These are phyloP conservation scores for Melanostoma scalare DNA, from an alignment of 2,888 invertebrate genomes.

Conservation along the genomic window DNA sequence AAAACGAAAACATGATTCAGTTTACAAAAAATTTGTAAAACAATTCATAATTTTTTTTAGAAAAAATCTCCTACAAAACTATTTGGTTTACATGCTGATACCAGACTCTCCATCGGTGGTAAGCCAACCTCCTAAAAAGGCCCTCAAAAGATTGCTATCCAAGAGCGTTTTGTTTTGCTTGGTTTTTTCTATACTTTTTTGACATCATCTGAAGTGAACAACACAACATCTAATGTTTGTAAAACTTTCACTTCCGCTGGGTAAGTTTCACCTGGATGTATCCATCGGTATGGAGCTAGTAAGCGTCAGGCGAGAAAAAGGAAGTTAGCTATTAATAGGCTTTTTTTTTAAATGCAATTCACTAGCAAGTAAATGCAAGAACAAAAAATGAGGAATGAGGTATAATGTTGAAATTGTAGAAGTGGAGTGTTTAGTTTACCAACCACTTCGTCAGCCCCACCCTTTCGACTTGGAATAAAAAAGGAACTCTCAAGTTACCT, in stretches of 20 bases:
- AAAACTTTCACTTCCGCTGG: conserved; percentile 56
- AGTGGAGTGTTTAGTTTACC: conserved; percentile 55
- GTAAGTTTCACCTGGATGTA: conserved; percentile 50
- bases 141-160: conserved; percentile 30
- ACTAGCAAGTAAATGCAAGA: conserved; percentile 47
- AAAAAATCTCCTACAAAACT: too few relatives aligned
- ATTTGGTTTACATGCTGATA: background rate
- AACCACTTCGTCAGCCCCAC: conserved; percentile 20
- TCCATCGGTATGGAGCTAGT: background rate
- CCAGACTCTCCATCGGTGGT: background rate
- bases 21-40: too few relatives aligned
- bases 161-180: conserved; percentile 1
- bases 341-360: conserved; percentile 67
- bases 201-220: conserved; percentile 34
- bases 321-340: conserved; percentile 63
- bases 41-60: too few relatives aligned
- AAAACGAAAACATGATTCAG: too few relatives aligned
- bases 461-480: conserved; percentile 10
- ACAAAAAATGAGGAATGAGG: background rate
- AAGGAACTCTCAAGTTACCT: conserved; percentile 45
- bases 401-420: conserved; percentile 24
- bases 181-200: conserved; percentile 15
- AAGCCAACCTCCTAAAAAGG: conserved; percentile 1
- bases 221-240: conserved; percentile 67
- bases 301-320: conserved; percentile 38